Evolutionary conservation across 1,140 invertebrate genomes (phyloP).

Genomic region (Drosophila triauraria): DNA sequence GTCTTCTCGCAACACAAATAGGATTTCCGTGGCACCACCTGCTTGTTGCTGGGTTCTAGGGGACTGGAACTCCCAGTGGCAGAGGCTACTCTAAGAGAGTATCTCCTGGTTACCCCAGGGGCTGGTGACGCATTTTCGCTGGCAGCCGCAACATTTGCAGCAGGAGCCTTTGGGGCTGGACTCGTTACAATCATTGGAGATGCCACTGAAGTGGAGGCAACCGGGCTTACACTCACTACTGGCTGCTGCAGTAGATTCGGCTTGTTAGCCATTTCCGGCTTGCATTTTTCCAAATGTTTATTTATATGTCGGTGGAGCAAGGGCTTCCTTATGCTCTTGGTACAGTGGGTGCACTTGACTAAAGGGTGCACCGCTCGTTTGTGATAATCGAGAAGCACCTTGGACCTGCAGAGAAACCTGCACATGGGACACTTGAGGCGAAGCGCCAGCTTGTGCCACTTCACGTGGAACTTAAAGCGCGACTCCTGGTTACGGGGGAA

Average conservation of each 20-base stretch:
- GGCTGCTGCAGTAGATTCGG: background rate
- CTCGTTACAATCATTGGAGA: background rate
- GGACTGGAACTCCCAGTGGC: background rate
- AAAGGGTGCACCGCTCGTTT: slow-evolving; percentile 51
- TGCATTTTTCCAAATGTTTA: slow-evolving; percentile 44
- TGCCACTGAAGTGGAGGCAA: background rate
- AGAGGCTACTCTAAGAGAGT: background rate
- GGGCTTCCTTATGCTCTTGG: slow-evolving; percentile 53
- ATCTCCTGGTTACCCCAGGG: background rate
- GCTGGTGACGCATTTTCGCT: background rate
- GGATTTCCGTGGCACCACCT: background rate
- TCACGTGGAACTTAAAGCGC: slow-evolving; percentile 70
- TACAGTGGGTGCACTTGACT: slow-evolving; percentile 58
- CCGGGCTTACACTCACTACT: background rate
- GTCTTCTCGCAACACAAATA: slow-evolving; percentile 63
- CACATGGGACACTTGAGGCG: slow-evolving; percentile 72
- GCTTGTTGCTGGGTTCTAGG: background rate
- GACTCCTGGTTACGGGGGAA: slow-evolving; percentile 59
- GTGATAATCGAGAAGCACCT: slow-evolving; percentile 66
- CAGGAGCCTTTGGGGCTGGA: background rate
- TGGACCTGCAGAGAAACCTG: slow-evolving; percentile 70
- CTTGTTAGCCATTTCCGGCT: slow-evolving; percentile 34
- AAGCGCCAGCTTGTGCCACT: slow-evolving; percentile 68
- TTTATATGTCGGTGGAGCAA: slow-evolving; percentile 56
- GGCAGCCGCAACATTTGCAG: background rate